Evolutionary conservation across 2,888 invertebrate species (phyloP), one percentile per base, ranked within the genome.

Genomic region (Smittia sp.): DNA sequence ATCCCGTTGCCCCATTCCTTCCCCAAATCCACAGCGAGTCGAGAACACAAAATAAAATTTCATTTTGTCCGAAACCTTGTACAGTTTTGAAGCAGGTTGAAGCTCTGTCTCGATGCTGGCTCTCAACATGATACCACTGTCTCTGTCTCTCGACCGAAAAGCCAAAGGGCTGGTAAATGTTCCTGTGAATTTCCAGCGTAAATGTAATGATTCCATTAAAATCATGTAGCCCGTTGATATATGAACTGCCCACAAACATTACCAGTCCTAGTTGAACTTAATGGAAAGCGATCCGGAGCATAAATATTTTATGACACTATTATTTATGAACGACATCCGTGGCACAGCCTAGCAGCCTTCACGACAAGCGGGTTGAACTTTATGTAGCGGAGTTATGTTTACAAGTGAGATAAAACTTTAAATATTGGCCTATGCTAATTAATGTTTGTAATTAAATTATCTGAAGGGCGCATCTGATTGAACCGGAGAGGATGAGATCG

Each of bases 331-430:
- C 32, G 32, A 32, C 32, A 32, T 32, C 32, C 32, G 32, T 32
- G 18, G 52, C 18, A 15, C 52, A 52, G n/a, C 18, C 46, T 46
- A 1, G 15, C 46, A 2, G 2, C 2, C 15, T 15, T 2, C 15
- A 15, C 15, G 46, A 46, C 4, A 46, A 46, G 18, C 27, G 18
- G 24, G 52, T 11, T 4, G 22, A 67, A 39, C 1, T 22, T 67
- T 67, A n/a, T 67, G 38, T 67, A 67, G 39, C 20, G n/a, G 18
- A 25, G 7, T 41, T 13, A 22, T 66, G 13, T 39, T 6, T 18
- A n/a, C 22, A 13, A 22, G 58, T 41, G 67, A 67, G 67, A 67
- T 67, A 67, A 67, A 63, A 63, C 4, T 67, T 67, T 67, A 15
- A 27, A 15, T 63, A 24, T 67, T 67, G 27, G 27, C 2, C 39